Evolutionary conservation across 2,113 vertebrate species (phyloP), one percentile per base, ranked within the genome.

Genomic region (Setophaga coronata): DNA sequence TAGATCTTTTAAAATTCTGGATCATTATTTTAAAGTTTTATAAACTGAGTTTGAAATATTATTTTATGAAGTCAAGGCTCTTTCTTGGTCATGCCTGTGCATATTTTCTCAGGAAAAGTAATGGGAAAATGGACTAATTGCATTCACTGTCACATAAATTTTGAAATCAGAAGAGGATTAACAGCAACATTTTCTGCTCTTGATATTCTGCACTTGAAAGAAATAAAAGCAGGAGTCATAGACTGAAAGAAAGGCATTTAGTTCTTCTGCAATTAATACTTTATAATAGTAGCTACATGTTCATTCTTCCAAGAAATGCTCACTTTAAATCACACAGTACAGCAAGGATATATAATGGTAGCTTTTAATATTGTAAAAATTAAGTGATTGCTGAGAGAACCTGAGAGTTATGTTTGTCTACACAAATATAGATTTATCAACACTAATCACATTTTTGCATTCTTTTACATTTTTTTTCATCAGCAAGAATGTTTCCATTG

Each of bases 61-160:
- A 26, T 86, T 82, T 89, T 81, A 61, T 70, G 12, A n/a, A 66
- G 66, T 42, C 60, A 82, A 65, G 60, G 16, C 24, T 92, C 24
- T 40, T 83, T 48, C 48, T 86, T 91, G 18, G 62, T 92, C 87
- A 80, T 87, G 77, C 8, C 42, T 82, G 26, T 85, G 58, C 58
- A 92, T 82, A 80, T 85, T 84, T 94, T 90, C 60, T 88, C 48
- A 69, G 29, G 26, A 82, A 82, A 91, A 58, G 50, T 69, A 85
- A 86, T 67, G 47, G 45, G 60, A 86, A 92, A 87, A 81, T 77
- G 21, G 31, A 95, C 82, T 81, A 94, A 89, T 95, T 93, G 53
- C 56, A 70, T 94, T 93, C 48, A 90, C 56, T 83, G 47, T 83
- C 82, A 86, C 45, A 67, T 72, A 90, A 61, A 56, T 93, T 93